phyloP scores from a whole-genome alignment of 2,113 vertebrate species.

The Lycocorax pyrrhopterus region DNA sequence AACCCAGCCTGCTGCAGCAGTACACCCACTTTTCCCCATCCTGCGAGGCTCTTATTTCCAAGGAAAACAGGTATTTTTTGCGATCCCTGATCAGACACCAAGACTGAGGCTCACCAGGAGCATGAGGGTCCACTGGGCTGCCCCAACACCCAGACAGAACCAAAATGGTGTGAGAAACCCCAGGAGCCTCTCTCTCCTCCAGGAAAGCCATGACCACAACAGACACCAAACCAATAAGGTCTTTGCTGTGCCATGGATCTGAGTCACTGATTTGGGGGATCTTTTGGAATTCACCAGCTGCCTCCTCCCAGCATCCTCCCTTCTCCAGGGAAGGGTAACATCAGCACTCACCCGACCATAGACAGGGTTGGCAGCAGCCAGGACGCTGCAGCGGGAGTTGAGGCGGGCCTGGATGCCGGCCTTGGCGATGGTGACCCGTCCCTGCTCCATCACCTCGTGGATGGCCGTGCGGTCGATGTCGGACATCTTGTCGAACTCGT shows the following conservation, averaged over 20 bases:
- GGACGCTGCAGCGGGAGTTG: slow-evolving; percentile 94
- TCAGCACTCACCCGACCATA: slow-evolving; percentile 85
- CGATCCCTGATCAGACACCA: not conserved
- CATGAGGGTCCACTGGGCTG: not conserved
- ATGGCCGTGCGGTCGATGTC: slow-evolving; percentile 97
- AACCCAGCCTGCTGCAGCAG: not conserved
- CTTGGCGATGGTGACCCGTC: slow-evolving; percentile 94
- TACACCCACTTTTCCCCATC: not conserved
- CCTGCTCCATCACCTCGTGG: slow-evolving; percentile 99
- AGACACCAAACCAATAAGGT: not conserved
- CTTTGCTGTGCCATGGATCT: rapidly evolving
- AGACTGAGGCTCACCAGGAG: not conserved
- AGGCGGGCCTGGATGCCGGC: slow-evolving; percentile 95
- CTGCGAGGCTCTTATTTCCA: not conserved
- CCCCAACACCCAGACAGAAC: not conserved
- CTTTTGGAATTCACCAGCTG: not conserved
- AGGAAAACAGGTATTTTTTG: not conserved
- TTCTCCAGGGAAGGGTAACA: rapidly evolving
- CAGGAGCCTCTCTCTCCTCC: not conserved
- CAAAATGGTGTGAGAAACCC: rapidly evolving
- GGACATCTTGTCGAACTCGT: slow-evolving; percentile 98
- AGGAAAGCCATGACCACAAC: rapidly evolving
- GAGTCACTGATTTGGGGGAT: not conserved
- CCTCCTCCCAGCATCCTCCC: not conserved
- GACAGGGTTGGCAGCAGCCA: slow-evolving; percentile 94